Percentiles rank a stretch among this genome's conserved stretches.
Evolutionary conservation across 2,797 vertebrate genomes (phyloP).

Genomic region (Phoebastria nigripes): DNA sequence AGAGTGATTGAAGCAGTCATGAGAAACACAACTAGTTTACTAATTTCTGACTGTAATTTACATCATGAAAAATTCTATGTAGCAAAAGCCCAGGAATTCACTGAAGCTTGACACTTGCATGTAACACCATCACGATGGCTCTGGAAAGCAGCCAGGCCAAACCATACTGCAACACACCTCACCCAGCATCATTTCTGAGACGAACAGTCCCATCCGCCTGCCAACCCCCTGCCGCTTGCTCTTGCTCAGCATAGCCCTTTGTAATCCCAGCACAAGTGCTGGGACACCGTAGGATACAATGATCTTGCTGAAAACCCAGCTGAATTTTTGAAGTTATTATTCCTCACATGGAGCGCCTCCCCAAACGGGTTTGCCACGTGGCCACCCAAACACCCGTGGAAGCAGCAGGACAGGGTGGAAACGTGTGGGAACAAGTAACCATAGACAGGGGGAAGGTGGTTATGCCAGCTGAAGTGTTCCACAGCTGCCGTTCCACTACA

Average conservation of each 20-base stretch:
- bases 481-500: not conserved
- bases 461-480: fast-evolving
- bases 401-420: not conserved
- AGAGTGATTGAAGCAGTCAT: fast-evolving
- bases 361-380: not conserved
- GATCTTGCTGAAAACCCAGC: not conserved
- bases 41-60: not conserved
- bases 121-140: fast-evolving
- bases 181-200: fast-evolving
- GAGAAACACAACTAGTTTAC: not conserved
- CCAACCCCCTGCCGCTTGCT: no score
- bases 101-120: fast-evolving
- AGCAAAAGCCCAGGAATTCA: not conserved
- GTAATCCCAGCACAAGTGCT: not conserved
- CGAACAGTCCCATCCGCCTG: fast-evolving
- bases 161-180: fast-evolving
- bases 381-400: not conserved
- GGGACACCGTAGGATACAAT: fast-evolving
- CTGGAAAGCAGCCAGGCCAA: not conserved
- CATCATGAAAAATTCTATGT: fast-evolving
- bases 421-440: not conserved
- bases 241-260: not conserved
- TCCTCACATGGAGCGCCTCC: not conserved
- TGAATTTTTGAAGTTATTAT: fast-evolving
- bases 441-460: fast-evolving